Conservation (phyloP, 1,140 invertebrate species). For the Hestina assimilis region DNA sequence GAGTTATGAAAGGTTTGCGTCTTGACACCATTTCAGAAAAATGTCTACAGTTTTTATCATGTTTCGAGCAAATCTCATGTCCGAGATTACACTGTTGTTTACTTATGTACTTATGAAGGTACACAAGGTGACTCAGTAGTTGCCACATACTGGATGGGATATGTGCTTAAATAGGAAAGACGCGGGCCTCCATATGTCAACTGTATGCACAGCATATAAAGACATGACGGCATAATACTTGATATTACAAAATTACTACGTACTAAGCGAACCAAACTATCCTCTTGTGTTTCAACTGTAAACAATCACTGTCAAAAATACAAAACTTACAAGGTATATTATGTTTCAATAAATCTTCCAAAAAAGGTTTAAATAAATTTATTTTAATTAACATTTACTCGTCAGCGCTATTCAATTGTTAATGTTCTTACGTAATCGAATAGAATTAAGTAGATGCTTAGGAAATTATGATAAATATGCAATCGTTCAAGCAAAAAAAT, state of each 20-base stretch:
- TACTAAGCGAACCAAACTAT: not conserved
- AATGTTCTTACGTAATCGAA: too few relatives aligned
- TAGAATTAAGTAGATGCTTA: too few relatives aligned
- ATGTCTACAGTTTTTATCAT: conserved; percentile 12
- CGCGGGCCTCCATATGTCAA: conserved; percentile 35
- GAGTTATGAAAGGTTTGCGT: not conserved
- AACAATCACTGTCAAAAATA: not conserved
- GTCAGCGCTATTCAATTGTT: too few relatives aligned
- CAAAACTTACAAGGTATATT: not conserved
- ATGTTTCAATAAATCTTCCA: too few relatives aligned
- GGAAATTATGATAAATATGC: not conserved
- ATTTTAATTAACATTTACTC: too few relatives aligned
- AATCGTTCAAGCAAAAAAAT: not conserved
- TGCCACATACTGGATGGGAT: conserved; percentile 38
- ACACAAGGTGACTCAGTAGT: conserved; percentile 41
- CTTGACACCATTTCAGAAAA: conserved; percentile 1
- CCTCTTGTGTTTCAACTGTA: not conserved
- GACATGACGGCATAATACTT: conserved; percentile 30
- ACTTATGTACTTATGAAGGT: conserved; percentile 32
- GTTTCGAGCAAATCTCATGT: conserved; percentile 23
- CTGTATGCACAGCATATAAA: conserved; percentile 49
- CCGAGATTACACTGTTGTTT: conserved; percentile 20
- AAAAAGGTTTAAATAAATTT: too few relatives aligned
- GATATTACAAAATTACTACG: conserved; percentile 5
- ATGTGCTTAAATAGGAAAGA: conserved; percentile 45